phyloP scores from a whole-genome alignment of 2,797 vertebrate genomes.

The Lates japonicus region DNA sequence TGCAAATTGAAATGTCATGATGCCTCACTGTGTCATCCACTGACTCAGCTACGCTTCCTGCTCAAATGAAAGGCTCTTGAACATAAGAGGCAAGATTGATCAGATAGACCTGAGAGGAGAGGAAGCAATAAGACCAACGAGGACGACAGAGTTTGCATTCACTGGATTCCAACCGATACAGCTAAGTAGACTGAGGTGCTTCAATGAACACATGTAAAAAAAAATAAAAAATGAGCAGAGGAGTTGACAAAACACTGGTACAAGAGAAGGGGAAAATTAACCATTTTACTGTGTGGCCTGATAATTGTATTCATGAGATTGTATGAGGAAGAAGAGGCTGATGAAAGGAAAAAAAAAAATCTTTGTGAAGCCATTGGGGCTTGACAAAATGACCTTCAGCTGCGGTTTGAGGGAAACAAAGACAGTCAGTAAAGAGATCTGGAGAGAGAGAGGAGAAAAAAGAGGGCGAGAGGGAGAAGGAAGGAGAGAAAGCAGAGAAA shows the following conservation, averaged over 20 bases:
- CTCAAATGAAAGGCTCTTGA: slow-evolving; percentile 49
- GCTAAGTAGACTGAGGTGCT: slow-evolving; percentile 2
- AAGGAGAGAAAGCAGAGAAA: not conserved
- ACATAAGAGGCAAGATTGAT: slow-evolving; percentile 36
- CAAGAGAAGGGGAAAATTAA: slow-evolving; percentile 11
- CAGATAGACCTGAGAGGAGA: slow-evolving; percentile 36
- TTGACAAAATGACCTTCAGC: slow-evolving; percentile 71
- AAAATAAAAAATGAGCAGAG: not conserved
- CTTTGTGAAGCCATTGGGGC: slow-evolving; percentile 41
- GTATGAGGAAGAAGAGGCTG: not conserved
- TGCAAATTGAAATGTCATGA: slow-evolving; percentile 66
- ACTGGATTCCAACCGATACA: slow-evolving; percentile 11
- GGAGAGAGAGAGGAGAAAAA: not conserved
- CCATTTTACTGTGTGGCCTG: slow-evolving; percentile 3
- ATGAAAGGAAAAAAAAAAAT: slow-evolving; percentile 26
- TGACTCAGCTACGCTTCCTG: slow-evolving; percentile 55
- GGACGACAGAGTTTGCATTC: slow-evolving; percentile 21
- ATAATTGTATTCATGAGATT: slow-evolving; percentile 23
- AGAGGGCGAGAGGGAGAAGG: not conserved
- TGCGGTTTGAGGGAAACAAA: slow-evolving; percentile 52
- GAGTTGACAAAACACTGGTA: slow-evolving; percentile 24
- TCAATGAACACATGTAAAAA: slow-evolving; percentile 13
- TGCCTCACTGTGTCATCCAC: slow-evolving; percentile 31
- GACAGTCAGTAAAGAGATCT: slow-evolving; percentile 47
- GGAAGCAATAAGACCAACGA: slow-evolving; percentile 16